Conservation (phyloP, 2,113 vertebrate genomes). For the Hippocampus guttulatus region DNA sequence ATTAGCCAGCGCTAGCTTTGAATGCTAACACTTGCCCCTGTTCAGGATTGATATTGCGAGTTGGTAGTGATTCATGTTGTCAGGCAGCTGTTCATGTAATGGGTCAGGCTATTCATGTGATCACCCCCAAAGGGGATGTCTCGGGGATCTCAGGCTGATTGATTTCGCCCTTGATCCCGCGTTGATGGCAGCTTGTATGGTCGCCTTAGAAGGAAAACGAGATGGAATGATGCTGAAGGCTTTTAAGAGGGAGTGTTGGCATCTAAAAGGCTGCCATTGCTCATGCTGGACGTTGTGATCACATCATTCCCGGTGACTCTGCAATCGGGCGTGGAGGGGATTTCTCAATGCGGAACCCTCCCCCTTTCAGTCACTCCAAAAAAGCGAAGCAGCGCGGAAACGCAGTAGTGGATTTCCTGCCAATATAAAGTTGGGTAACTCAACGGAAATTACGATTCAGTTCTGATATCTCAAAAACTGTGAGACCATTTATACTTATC, state of each 20-base stretch:
- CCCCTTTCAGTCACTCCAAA: no score
- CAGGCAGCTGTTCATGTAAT: constrained; percentile 60
- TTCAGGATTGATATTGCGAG: constrained; percentile 50
- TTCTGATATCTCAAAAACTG: no score
- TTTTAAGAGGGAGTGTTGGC: constrained; percentile 47
- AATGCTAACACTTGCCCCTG: background rate
- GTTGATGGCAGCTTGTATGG: constrained; percentile 55
- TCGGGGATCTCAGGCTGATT: constrained; percentile 64
- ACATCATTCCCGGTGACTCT: constrained; percentile 57
- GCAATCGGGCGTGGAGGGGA: constrained; percentile 53
- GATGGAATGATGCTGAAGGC: constrained; percentile 48
- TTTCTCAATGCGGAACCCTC: constrained; percentile 11
- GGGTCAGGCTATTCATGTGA: constrained; percentile 62
- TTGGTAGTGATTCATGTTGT: constrained; percentile 43
- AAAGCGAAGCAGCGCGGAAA: background rate
- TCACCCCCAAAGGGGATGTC: constrained; percentile 55
- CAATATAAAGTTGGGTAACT: no score
- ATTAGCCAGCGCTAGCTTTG: background rate
- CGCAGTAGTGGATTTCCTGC: no score
- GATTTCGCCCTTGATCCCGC: constrained; percentile 70
- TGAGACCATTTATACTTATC: no score
- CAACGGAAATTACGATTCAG: no score
- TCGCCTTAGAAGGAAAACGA: constrained; percentile 46
- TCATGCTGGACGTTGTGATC: constrained; percentile 53
- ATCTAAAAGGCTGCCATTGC: constrained; percentile 60